Evolutionary conservation across 1,140 invertebrate species (phyloP), one percentile per base, ranked within the genome.

Genomic region (Panulirus ornatus): DNA sequence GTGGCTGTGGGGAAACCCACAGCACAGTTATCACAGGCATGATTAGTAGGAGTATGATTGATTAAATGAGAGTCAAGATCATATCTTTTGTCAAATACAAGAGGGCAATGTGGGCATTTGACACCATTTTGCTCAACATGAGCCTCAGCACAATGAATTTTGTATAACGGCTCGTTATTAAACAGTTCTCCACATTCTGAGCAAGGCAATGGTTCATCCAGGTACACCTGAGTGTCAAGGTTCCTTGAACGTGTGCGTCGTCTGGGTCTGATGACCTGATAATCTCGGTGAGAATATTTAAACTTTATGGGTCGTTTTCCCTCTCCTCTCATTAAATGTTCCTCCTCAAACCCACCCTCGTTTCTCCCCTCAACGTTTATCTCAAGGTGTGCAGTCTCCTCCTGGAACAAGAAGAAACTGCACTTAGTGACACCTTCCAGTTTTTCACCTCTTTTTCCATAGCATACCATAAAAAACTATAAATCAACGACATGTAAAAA

Each of bases 351-450:
- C 75, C 85, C 75, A 66, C 85, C 79, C 81, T 58, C 51, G 51
- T 63, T 47, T 71, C 79, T 63, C 75, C 85, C 85, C 42, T 88
- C 85, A 88, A 88, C 78, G 70, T 73, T 83, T 75, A 38, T 75
- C 88, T 89, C 66, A 73, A 83, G 66, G 42, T 54, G 79, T 82
- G 88, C 42, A 87, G 73, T 42, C 85, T 79, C 75, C 85, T 87
- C 79, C 88, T 89, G 88, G 40, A 89, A 89, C 58, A 89, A 89
- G 88, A 89, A 89, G 79, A 89, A 89, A 83, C 70, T 54, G 88
- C 88, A 83, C 88, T 89, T 89, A 89, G 76, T 89, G 47, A 88
- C 40, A 66, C 27, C 58, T 66, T 66, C n/a, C n/a, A 30, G 9
- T 30, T 66, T 30, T 66, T 66, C n/a, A 44, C 81, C 2, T 22